Percentiles rank a stretch among this genome's conserved stretches.
Evolutionary conservation across 1,140 invertebrate species (phyloP).

Genomic region (Hylaeus volcanicus): DNA sequence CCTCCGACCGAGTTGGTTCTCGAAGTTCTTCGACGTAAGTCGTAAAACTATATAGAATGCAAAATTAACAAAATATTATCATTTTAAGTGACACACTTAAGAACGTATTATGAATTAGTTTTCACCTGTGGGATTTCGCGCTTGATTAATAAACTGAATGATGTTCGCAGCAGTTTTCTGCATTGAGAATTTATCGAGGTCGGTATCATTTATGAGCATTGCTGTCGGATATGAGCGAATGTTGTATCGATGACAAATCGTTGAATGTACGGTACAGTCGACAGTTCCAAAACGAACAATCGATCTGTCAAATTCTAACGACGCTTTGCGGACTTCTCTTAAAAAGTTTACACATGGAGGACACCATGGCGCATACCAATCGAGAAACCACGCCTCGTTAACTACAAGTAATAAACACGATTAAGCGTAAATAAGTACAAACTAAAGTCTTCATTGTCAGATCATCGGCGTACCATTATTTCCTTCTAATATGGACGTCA

Average conservation of each 20-base stretch:
- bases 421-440: conserved; percentile 1
- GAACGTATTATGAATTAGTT: background rate
- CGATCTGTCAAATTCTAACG: conserved; percentile 80
- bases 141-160: conserved; percentile 86
- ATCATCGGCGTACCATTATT: conserved; percentile 68
- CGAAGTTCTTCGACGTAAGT: conserved; percentile 82
- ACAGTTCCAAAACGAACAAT: conserved; percentile 85
- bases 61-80: background rate
- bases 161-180: conserved; percentile 83
- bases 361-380: conserved; percentile 93
- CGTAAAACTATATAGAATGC: conserved; percentile 80
- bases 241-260: conserved; percentile 83
- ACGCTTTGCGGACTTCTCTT: conserved; percentile 87
- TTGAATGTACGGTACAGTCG: conserved; percentile 82
- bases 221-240: conserved; percentile 88
- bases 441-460: background rate
- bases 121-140: conserved; percentile 80
- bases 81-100: background rate
- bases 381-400: conserved; percentile 85
- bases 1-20: conserved; percentile 81
- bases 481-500: conserved; percentile 79
- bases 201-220: conserved; percentile 85
- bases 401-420: conserved; percentile 64
- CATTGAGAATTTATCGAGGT: conserved; percentile 83
- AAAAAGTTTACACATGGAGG: conserved; percentile 89